Percentiles rank a stretch among this genome's conserved stretches.
phyloP scores from a whole-genome alignment of 2,113 vertebrate species.

The Paramormyrops kingsleyae region DNA sequence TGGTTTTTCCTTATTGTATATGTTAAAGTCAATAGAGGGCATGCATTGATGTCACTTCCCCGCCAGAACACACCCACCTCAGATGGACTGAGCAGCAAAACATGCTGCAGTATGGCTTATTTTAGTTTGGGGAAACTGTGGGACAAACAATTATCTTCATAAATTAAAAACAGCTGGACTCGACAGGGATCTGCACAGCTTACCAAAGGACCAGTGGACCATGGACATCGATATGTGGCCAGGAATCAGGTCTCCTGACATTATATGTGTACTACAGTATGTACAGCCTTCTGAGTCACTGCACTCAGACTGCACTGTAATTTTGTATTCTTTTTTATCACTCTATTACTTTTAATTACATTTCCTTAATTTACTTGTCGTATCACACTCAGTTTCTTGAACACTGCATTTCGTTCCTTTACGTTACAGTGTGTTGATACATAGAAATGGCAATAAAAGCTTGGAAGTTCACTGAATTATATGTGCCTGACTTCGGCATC shows the following conservation, averaged over 20 bases:
- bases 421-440: neutral
- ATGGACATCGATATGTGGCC: neutral
- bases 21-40: neutral
- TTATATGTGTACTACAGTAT: neutral
- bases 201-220: neutral
- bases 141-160: neutral
- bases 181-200: neutral
- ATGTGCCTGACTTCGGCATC: neutral
- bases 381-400: neutral
- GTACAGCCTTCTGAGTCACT: neutral
- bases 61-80: neutral
- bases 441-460: neutral
- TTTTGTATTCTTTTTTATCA: neutral
- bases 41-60: neutral
- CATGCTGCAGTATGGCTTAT: neutral
- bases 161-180: neutral
- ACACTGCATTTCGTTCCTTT: neutral
- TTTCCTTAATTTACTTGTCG: neutral
- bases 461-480: neutral
- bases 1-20: neutral
- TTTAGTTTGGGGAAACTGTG: neutral
- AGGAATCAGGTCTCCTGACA: neutral
- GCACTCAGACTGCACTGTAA: neutral
- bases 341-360: neutral
- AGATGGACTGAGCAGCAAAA: neutral